Evolutionary conservation across 2,888 invertebrate species (phyloP).

Genomic region (Drosophila helvetica): DNA sequence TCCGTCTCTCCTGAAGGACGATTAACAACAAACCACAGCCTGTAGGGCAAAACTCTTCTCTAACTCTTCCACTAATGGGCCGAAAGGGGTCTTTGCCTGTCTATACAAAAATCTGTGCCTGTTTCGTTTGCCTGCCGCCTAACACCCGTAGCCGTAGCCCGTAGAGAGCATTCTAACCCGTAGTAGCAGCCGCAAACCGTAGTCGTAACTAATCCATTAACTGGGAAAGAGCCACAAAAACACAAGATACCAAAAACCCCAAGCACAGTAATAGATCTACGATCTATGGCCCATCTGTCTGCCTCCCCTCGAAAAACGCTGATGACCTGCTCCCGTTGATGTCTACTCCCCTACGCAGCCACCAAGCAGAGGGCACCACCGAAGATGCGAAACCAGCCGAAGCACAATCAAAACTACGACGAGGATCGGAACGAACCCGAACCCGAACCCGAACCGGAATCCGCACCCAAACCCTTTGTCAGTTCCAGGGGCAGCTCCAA

Average conservation of each 20-base stretch:
- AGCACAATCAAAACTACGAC: not conserved
- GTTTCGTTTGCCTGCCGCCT: slow-evolving; percentile 20
- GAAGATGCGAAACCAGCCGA: slow-evolving; percentile 20
- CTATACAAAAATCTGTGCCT: slow-evolving; percentile 2
- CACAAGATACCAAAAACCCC: slow-evolving; percentile 7
- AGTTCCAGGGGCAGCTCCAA: slow-evolving; percentile 58
- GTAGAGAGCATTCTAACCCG: slow-evolving; percentile 32
- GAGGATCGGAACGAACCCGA: slow-evolving; percentile 12
- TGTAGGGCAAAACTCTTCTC: not conserved
- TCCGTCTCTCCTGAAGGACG: not conserved
- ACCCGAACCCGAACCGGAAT: not conserved
- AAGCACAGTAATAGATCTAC: slow-evolving; percentile 27
- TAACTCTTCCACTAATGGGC: slow-evolving; percentile 1
- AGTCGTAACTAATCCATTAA: slow-evolving; percentile 35
- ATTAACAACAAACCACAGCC: not conserved
- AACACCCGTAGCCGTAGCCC: not conserved
- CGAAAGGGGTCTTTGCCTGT: not conserved
- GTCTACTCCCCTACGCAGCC: slow-evolving; percentile 27
- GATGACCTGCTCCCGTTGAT: slow-evolving; percentile 38
- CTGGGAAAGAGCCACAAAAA: slow-evolving; percentile 10
- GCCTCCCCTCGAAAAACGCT: slow-evolving; percentile 21
- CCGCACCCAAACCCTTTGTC: not conserved
- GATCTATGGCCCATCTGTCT: not conserved
- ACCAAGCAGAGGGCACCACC: slow-evolving; percentile 22
- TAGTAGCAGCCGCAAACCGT: not conserved